Evolutionary conservation across 2,888 invertebrate genomes (phyloP), one percentile per base, ranked within the genome.

Genomic region (Rhimphoctona megacephalus): DNA sequence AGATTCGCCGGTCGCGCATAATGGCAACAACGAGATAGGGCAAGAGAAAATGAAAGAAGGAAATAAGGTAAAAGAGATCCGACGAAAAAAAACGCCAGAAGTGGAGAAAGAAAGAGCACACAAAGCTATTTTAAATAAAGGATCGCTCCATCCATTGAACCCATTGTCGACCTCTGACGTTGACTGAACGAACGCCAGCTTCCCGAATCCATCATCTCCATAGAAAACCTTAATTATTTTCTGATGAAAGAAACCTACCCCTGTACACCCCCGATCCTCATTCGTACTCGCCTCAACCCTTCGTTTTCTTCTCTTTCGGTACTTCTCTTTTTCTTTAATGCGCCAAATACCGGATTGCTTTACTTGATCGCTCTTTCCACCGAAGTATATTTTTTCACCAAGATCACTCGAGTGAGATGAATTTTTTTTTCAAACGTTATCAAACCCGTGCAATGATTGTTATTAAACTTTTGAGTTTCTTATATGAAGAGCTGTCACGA

Each of bases 91-190:
- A 61, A 61, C 25, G 81, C 39, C 80, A 85, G 81, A 81, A 77
- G 82, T 87, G 81, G 87, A 76, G 78, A 77, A 72, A 81, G 83
- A 87, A 81, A 86, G 82, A 91, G 92, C 92, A 93, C 93, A 94
- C 94, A 94, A 94, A 93, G 93, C 94, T 94, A 94, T 93, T 94
- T 94, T 94, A 94, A 94, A 94, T 94, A 94, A 94, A 94, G 93
- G 93, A 94, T 91, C 91, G 92, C 91, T 93, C 93, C 93, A 94
- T 92, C 94, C 92, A 94, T 94, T 93, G 94, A 94, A 93, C 90
- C 93, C 90, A 94, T 94, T 94, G 94, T 94, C 92, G 92, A 93
- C 92, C 92, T 93, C 92, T 94, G 94, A 94, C 94, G 92, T 94
- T 94, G 94, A 88, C 87, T 87, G 85, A 84, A 88, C 85, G 84